These are phyloP conservation scores for Lipophrys pholis DNA, from an alignment of 2,113 vertebrate species.

Conservation along the genomic window DNA sequence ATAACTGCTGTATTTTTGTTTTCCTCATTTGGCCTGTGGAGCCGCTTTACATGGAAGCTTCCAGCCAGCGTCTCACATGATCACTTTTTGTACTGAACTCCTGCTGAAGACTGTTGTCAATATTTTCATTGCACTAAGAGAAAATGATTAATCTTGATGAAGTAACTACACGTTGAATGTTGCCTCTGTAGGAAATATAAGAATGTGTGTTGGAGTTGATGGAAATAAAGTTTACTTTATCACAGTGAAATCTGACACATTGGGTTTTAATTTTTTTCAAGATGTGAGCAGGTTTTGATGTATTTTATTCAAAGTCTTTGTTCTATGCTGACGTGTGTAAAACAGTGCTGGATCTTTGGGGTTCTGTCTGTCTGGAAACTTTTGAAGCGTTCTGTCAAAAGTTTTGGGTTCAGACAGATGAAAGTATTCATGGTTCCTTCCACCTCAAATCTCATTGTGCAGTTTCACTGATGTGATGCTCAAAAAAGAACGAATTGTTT, in stretches of 20 bases:
- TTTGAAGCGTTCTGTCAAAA: too few relatives aligned
- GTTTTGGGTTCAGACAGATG: too few relatives aligned
- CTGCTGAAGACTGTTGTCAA: not conserved
- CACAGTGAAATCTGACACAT: constrained; percentile 18
- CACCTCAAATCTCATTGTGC: too few relatives aligned
- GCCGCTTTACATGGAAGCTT: constrained; percentile 4
- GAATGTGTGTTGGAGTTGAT: constrained; percentile 4
- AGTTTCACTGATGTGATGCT: too few relatives aligned
- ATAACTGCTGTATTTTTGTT: constrained; percentile 32
- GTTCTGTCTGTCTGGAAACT: too few relatives aligned
- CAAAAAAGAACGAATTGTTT: too few relatives aligned
- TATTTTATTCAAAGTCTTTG: too few relatives aligned
- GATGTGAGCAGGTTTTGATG: too few relatives aligned
- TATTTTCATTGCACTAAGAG: constrained; percentile 32
- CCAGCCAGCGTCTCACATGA: not conserved
- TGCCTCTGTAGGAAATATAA: constrained; percentile 13
- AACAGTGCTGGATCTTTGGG: too few relatives aligned
- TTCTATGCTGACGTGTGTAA: too few relatives aligned
- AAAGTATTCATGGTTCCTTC: too few relatives aligned
- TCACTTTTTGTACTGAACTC: not conserved
- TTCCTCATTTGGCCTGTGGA: not conserved
- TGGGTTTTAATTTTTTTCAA: constrained; percentile 4
- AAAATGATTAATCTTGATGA: constrained; percentile 6
- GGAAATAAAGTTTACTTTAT: constrained; percentile 35
- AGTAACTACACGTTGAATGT: not conserved